These are phyloP conservation scores for Thereva unica DNA, from an alignment of 2,888 invertebrate species.

Conservation along the genomic window DNA sequence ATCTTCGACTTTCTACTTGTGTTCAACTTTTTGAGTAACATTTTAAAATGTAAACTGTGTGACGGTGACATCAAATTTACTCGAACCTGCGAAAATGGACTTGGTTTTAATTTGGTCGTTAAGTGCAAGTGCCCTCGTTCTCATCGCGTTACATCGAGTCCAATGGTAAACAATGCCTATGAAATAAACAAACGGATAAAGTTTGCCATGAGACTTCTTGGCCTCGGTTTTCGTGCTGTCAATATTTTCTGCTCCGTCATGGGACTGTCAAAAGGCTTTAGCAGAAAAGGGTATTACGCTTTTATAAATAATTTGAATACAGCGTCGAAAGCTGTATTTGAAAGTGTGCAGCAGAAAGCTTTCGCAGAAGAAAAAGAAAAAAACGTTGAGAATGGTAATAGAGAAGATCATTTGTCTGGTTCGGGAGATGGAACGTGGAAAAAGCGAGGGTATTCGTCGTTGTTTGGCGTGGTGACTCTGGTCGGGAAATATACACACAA, in stretches of 20 bases:
- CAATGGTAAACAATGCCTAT: conserved; percentile 39
- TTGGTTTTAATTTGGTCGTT: background rate
- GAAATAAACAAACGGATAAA: conserved; percentile 45
- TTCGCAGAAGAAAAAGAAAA: conserved; percentile 23
- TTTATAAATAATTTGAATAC: too few relatives aligned
- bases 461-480: conserved; percentile 14
- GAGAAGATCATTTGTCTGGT: conserved; percentile 1
- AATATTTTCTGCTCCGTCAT: too few relatives aligned
- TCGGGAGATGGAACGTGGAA: conserved; percentile 1
- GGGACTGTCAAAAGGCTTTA: too few relatives aligned
- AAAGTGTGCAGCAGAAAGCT: conserved; percentile 13
- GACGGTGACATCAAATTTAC: too few relatives aligned
- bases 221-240: conserved; percentile 42
- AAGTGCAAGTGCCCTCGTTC: conserved; percentile 5
- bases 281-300: background rate
- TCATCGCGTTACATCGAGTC: conserved; percentile 38
- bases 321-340: conserved; percentile 32
- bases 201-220: conserved; percentile 44
- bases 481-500: conserved; percentile 36
- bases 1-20: too few relatives aligned
- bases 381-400: too few relatives aligned
- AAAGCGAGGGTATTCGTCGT: conserved; percentile 1
- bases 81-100: background rate
- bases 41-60: too few relatives aligned
- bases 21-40: too few relatives aligned